Percentiles rank a stretch among this genome's conserved stretches.
These are phyloP conservation scores for Platyrinchus mystaceus DNA, from an alignment of 2,797 vertebrate genomes.

Conservation along the genomic window DNA sequence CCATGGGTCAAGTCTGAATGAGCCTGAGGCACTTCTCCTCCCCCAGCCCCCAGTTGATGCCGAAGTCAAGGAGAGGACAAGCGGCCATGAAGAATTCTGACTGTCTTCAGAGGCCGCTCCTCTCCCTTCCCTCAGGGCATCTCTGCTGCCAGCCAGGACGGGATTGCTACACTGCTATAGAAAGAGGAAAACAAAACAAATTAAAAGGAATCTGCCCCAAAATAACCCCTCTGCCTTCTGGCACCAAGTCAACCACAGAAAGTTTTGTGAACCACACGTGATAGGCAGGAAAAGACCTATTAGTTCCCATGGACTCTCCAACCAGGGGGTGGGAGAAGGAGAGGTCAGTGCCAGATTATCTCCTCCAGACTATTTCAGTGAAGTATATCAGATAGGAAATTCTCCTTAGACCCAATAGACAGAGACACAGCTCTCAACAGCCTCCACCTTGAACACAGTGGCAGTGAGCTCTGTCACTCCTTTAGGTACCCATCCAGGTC, in stretches of 20 bases:
- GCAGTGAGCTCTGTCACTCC: neutral
- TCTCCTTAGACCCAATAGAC: neutral
- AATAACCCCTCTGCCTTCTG: constrained; percentile 48
- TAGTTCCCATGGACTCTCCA: neutral
- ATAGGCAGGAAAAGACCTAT: constrained; percentile 33
- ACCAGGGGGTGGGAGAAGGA: neutral
- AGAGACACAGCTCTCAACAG: neutral
- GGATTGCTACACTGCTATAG: constrained; percentile 45
- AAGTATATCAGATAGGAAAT: neutral
- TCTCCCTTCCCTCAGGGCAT: constrained; percentile 15
- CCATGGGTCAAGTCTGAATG: constrained; percentile 50
- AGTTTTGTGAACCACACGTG: constrained; percentile 12
- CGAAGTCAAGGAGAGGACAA: constrained; percentile 41
- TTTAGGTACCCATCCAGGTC: neutral
- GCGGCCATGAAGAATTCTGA: neutral
- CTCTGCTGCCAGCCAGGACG: constrained; percentile 20
- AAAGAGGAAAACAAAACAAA: constrained; percentile 55
- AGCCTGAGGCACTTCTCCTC: constrained; percentile 1
- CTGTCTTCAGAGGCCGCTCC: neutral
- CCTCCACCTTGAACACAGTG: neutral
- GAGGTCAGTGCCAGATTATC: neutral
- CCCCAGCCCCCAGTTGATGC: constrained; percentile 28
- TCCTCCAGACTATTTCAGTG: neutral
- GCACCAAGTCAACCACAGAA: neutral
- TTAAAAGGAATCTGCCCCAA: constrained; percentile 31